Evolutionary conservation across 2,888 invertebrate species (phyloP), one percentile per base, ranked within the genome.

Genomic region (Phalera bucephala): DNA sequence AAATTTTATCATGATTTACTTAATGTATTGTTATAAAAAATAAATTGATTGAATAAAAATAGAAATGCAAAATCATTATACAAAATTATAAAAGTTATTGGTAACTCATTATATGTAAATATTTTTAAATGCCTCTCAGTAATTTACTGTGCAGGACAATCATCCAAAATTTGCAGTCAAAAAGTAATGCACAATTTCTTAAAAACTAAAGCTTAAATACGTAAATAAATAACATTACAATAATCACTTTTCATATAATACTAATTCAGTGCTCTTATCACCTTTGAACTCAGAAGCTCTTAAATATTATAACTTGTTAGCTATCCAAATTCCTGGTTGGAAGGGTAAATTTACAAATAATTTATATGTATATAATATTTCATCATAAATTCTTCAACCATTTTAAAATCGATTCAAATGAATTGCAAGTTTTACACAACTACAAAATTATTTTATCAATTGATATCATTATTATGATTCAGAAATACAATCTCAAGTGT

Each of bases 221-320:
- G 75, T 73, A 78, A 88, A 87, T 88, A 88, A 88, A 87, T 87
- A 87, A 86, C 83, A 79, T 63, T 76, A 72, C 69, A 75, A 77
- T 62, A 77, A 78, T 75, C 71, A 76, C 69, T 72, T 73, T n/a
- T 56, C 55, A 72, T 73, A 61, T 71, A 70, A 68, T 72, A 69
- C 69, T 47, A 52, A 47, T 40, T 49, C 49, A 43, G 40, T 52
- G 36, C 52, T 37, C 31, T 29, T 48, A 44, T 30, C 39, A 39
- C 28, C 31, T 50, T 33, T 36, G 2, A 44, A 56, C 39, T 31
- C 26, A 49, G 48, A 40, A 38, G 36, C 14, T 34, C 28, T 41
- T 44, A 41, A 29, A 11, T 29, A 19, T 27, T 28, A n/a, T 25
- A 25, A 25, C 11, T 12, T 25, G n/a, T n/a, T n/a, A n/a, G n/a